Evolutionary conservation across 1,140 invertebrate species (phyloP), one percentile per base, ranked within the genome.

Genomic region (Drosophila rufa): DNA sequence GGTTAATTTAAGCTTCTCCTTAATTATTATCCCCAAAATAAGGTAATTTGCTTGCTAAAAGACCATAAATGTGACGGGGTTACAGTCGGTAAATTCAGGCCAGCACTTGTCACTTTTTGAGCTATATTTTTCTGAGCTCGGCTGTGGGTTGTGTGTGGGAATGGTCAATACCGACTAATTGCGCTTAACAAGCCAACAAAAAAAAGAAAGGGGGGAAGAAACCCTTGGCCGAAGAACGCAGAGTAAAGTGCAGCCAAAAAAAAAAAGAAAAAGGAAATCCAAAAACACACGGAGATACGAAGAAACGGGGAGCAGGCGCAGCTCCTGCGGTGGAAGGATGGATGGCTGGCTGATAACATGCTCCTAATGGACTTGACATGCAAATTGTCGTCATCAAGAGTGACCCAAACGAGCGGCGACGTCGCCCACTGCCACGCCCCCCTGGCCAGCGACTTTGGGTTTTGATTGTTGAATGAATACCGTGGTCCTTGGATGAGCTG

Each of bases 341-440:
- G 33, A 17, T 11, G 51, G 51, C 43, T 45, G 51, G 62, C 78
- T 82, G 80, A 82, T 82, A 82, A 82, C 80, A 82, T 75, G 69
- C 75, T 82, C 80, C 80, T 82, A 82, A 82, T 82, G 80, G 80
- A 83, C 80, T 83, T 83, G 80, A 83, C 80, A 83, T 83, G 80
- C 80, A 83, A 83, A 83, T 83, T 79, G 80, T 83, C 80, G 70
- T 83, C 80, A 82, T 82, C 80, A 82, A 60, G 75, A 82, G 80
- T 65, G 68, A 46, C 78, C 76, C 60, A 79, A 79, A 79, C 77
- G 77, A 82, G 69, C 80, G 43, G 69, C 60, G 53, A 57, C 79
- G 19, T 40, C 48, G 70, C 40, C 64, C 64, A 5, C n/a, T 11
- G 12, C 25, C 36, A 46, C 50, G 46, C 62, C 62, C 61, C 47